Conservation (phyloP, 2,797 vertebrate genomes). For the Sebastes variabilis region DNA sequence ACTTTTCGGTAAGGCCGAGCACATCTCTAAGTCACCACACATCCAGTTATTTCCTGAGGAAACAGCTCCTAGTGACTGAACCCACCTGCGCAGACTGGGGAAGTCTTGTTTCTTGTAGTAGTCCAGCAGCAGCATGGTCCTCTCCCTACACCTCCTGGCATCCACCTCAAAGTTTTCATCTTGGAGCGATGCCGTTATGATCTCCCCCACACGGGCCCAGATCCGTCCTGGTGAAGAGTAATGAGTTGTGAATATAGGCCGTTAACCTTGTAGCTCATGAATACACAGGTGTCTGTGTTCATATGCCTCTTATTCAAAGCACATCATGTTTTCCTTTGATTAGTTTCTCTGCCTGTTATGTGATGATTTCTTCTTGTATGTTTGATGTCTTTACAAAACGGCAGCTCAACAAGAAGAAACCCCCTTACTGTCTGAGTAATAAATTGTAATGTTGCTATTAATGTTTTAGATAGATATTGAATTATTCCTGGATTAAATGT, state of each 20-base stretch:
- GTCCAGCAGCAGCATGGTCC: conserved; percentile 85
- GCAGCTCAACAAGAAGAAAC: neutral
- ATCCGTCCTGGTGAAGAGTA: conserved; percentile 62
- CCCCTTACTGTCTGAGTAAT: neutral
- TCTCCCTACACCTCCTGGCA: conserved; percentile 83
- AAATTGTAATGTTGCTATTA: too few species aligned
- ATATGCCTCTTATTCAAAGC: neutral
- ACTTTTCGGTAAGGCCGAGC: neutral
- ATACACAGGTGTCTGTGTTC: neutral
- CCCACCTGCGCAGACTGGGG: conserved; percentile 82
- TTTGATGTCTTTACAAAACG: neutral
- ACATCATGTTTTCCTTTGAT: neutral
- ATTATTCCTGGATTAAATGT: neutral
- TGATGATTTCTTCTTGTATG: neutral
- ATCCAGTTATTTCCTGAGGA: neutral
- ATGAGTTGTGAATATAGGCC: neutral
- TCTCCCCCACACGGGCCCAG: conserved; percentile 84
- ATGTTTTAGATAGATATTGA: neutral
- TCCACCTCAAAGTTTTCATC: conserved; percentile 87
- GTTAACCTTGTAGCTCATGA: neutral
- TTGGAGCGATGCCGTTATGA: conserved; percentile 80
- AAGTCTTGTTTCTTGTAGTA: conserved; percentile 88
- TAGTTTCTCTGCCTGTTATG: neutral
- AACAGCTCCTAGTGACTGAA: neutral
- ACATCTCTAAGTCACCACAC: neutral